phyloP scores from a whole-genome alignment of 1,140 invertebrate species.

The Drosophila novamexicana region DNA sequence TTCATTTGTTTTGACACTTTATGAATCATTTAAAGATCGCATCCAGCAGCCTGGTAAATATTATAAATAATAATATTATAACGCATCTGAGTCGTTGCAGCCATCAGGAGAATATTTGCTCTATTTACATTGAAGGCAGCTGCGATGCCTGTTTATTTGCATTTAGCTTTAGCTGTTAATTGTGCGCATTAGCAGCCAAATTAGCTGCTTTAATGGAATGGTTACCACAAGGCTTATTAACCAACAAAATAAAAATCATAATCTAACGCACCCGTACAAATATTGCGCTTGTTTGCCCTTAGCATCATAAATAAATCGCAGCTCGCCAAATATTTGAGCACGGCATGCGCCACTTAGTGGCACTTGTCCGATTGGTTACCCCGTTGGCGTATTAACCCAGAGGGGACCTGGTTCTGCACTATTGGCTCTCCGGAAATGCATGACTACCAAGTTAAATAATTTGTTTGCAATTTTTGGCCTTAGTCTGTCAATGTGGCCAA shows the following conservation, averaged over 20 bases:
- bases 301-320: constrained; percentile 74
- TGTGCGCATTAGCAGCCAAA: constrained; percentile 72
- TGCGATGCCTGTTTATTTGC: constrained; percentile 61
- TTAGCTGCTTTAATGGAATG: constrained; percentile 55
- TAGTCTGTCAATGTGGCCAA: constrained; percentile 7
- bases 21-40: constrained; percentile 64
- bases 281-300: constrained; percentile 75
- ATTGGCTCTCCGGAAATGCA: constrained; percentile 13
- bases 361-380: constrained; percentile 19
- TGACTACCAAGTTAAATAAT: constrained; percentile 15
- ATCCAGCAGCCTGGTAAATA: constrained; percentile 20
- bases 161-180: constrained; percentile 54
- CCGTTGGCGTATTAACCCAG: too few relatives aligned
- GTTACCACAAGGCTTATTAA: neutral
- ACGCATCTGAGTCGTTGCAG: constrained; percentile 49
- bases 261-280: constrained; percentile 65
- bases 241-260: constrained; percentile 22
- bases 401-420: neutral
- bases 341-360: constrained; percentile 36
- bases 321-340: constrained; percentile 64
- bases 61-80: constrained; percentile 24
- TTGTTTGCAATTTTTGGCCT: constrained; percentile 28
- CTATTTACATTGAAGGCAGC: constrained; percentile 62
- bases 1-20: constrained; percentile 75
- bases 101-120: constrained; percentile 19